Evolutionary conservation across 2,113 vertebrate genomes (phyloP).

Genomic region (Caloenas nicobarica): DNA sequence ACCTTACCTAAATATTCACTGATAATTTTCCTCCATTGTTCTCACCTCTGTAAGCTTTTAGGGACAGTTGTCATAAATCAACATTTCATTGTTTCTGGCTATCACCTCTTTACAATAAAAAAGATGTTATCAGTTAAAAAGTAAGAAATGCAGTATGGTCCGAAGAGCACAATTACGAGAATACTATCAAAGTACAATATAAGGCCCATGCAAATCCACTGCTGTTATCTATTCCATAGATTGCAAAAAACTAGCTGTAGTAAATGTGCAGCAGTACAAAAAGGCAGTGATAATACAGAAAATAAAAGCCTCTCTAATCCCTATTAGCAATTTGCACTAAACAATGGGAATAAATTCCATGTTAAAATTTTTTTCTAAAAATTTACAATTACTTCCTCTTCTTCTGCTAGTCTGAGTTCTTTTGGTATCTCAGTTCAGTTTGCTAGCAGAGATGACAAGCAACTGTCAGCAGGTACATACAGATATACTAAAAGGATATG

Average conservation of each 20-base stretch:
- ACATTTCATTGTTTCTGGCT: slow-evolving; percentile 61
- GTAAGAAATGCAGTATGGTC: slow-evolving; percentile 29
- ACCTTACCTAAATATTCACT: slow-evolving; percentile 31
- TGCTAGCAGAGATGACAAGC: not conserved
- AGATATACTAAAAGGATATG: not conserved
- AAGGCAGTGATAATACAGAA: not conserved
- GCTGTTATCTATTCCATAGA: slow-evolving; percentile 54
- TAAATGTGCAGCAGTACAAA: slow-evolving; percentile 20
- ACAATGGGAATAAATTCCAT: slow-evolving; percentile 22
- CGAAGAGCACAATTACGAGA: not conserved
- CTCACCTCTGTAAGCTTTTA: slow-evolving; percentile 63
- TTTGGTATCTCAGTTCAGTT: not conserved
- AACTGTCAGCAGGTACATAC: not conserved
- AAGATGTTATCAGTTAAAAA: slow-evolving; percentile 61
- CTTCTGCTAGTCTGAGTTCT: not conserved
- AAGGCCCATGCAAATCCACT: slow-evolving; percentile 64
- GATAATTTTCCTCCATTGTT: slow-evolving; percentile 37
- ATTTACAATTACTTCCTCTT: not conserved
- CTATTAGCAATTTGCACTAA: slow-evolving; percentile 30
- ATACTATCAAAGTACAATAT: slow-evolving; percentile 40
- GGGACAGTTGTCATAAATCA: slow-evolving; percentile 65
- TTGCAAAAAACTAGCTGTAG: slow-evolving; percentile 12
- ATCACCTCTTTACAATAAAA: slow-evolving; percentile 57
- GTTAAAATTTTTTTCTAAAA: slow-evolving; percentile 15
- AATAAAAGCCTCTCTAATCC: slow-evolving; percentile 21